These are phyloP conservation scores for Campylomormyrus numenius DNA, from an alignment of 2,113 vertebrate species.

Conservation along the genomic window DNA sequence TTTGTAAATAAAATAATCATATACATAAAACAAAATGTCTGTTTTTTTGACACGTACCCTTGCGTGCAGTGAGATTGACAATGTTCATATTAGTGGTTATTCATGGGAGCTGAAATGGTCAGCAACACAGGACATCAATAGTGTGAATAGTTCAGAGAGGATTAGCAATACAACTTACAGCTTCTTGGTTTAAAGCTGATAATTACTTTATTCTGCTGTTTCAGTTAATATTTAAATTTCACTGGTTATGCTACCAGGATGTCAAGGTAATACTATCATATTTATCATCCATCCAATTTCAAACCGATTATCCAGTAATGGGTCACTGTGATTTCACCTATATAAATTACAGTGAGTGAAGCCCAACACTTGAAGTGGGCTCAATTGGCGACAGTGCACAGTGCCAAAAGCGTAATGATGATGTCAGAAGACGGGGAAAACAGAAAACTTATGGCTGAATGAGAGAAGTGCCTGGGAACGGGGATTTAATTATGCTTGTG, in stretches of 20 bases:
- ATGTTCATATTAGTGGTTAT: not conserved
- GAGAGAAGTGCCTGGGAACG: no score
- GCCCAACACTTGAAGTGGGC: not conserved
- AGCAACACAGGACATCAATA: not conserved
- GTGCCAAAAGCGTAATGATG: no score
- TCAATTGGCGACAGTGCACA: not conserved
- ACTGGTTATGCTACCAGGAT: not conserved
- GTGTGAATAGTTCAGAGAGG: not conserved
- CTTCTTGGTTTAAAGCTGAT: not conserved
- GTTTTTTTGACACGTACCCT: not conserved
- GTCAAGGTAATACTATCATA: not conserved
- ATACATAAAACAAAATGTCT: not conserved
- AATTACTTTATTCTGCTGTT: not conserved
- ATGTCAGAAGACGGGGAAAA: no score
- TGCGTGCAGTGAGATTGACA: not conserved
- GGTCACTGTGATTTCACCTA: not conserved
- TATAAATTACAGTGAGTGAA: not conserved
- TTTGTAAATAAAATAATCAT: slow-evolving; percentile 6
- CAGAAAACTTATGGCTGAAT: no score
- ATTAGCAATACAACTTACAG: not conserved
- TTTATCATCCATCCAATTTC: not conserved
- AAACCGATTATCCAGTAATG: not conserved
- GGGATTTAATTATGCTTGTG: no score
- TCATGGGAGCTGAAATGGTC: not conserved
- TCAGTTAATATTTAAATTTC: not conserved